phyloP scores from a whole-genome alignment of 2,888 invertebrate species.

The Drosophila subsilvestris region DNA sequence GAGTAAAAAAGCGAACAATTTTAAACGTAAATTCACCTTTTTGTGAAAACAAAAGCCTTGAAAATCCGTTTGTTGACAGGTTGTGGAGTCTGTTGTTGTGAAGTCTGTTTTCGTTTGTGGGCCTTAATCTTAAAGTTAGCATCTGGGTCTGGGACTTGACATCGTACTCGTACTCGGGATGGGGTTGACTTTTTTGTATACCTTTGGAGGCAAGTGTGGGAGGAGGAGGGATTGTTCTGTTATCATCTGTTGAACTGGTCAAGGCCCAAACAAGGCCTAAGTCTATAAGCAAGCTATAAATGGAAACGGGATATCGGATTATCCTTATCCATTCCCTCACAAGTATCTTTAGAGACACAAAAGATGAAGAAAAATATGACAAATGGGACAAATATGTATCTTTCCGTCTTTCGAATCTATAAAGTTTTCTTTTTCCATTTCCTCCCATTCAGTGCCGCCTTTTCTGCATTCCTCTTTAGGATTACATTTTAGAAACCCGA shows the following conservation, averaged over 20 bases:
- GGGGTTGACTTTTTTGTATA: slow-evolving; percentile 7
- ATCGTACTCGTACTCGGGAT: slow-evolving; percentile 20
- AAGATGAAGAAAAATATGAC: background rate
- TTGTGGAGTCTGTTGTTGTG: slow-evolving; percentile 32
- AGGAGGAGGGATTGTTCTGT: background rate
- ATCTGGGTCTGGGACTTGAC: slow-evolving; percentile 59
- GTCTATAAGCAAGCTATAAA: slow-evolving; percentile 15
- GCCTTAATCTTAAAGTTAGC: slow-evolving; percentile 72
- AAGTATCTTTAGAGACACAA: background rate
- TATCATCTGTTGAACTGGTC: slow-evolving; percentile 16
- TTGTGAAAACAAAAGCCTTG: slow-evolving; percentile 70
- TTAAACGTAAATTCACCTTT: slow-evolving; percentile 45
- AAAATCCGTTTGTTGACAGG: slow-evolving; percentile 55
- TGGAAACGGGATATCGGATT: background rate
- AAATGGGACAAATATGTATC: background rate
- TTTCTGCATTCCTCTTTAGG: too few relatives aligned
- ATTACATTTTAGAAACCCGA: too few relatives aligned
- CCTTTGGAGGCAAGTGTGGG: background rate
- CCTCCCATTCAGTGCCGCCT: background rate
- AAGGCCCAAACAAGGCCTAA: slow-evolving; percentile 23
- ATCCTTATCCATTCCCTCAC: background rate
- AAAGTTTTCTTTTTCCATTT: background rate
- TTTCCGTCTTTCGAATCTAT: too few relatives aligned
- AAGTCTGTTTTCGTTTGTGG: slow-evolving; percentile 35
- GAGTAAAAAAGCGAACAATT: slow-evolving; percentile 24